Base-by-base conservation (phyloP, 1,140 invertebrate species). In the Calliopsis andreniformis region DNA sequence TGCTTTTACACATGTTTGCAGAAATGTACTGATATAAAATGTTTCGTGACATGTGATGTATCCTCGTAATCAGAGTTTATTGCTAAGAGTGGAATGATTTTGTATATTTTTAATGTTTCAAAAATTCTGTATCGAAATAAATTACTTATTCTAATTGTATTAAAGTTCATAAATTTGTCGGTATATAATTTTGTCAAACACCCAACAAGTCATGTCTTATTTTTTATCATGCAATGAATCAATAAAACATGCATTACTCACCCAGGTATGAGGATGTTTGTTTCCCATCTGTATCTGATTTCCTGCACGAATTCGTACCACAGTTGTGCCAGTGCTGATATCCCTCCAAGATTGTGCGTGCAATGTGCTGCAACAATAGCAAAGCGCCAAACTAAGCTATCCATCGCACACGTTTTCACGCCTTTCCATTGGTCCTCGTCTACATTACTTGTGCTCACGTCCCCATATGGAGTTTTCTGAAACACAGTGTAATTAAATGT, bases 291-390 rank as follows among this genome's bases (percentile, higher is more conserved):
- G 86, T 96, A 97, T 68, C 97, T 94, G 80, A 99, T 94, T 89
- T 99, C 98, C 78, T 97, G 94, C 0, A 96, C 94, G 87, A 99
- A 96, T 87, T 98, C 97, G 85, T 97, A 96, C 97, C 98, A 99
- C 0, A 99, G 87, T 87, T 99, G 97, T 1, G 97, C 96, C 35
- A 98, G 93, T 70, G 97, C 96, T 47, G 93, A 91, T 0, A 95
- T 84, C 0, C 97, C 96, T n/a, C 97, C 97, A 51, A 96, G 93
- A 79, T 95, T 95, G 76, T 96, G 94, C 59, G 95, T 93, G n/a
- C 96, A 94, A 69, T 97, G 95, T 69, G 95, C 95, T 68, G 97
- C 92, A 10, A 97, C 94, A n/a, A 97, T 93, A n/a, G 96, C 94
- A 3, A 99, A 88, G 51, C 97, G 93, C 95, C 96, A 97, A 0